Base-by-base conservation (phyloP, 2,113 vertebrate species). In the Albula goreensis region DNA sequence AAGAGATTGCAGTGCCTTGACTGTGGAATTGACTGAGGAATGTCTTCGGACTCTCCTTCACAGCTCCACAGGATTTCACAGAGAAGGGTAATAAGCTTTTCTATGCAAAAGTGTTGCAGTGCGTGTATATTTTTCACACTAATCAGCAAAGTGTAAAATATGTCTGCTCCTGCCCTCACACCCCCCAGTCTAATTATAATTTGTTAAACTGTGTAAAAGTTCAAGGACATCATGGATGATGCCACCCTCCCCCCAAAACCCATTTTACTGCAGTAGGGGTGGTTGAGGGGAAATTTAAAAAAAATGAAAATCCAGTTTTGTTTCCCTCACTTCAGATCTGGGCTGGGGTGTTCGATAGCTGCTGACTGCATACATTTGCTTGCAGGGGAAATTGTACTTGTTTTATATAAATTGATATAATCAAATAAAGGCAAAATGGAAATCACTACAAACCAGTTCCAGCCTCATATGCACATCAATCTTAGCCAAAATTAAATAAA, bases 161-260 rank as follows among this genome's bases (percentile, higher is more conserved):
- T 87, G 81, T 90, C 86, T 91, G 82, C 89, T 91, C 87, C 87
- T 89, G 88, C 19, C 77, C 66, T 41, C 2, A 17, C 78, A 6
- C n/a, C 70, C 63, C 56, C 56, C 56, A 89, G 92, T 91, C 89
- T 92, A 93, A 93, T 94, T 93, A 92, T 86, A 91, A 93, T 93
- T 83, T 93, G 93, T 94, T 91, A 89, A 91, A 92, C 86, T 89
- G 90, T 89, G 90, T 83, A 89, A 86, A 90, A 91, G 89, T 93
- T 93, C 85, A 93, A 92, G 90, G 87, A 90, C 90, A 92, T 89
- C 87, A 89, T 87, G 86, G 86, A 83, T 80, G 41, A 49, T 83
- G 87, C 63, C 17, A 49, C 41, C 81, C 49, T 81, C 81, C 63
- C 82, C 83, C 83, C 80, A 83, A 66, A 80, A 53, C 80, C 5